Evolutionary conservation across 2,797 vertebrate species (phyloP).

Genomic region (Hippopotamyrus pictus): DNA sequence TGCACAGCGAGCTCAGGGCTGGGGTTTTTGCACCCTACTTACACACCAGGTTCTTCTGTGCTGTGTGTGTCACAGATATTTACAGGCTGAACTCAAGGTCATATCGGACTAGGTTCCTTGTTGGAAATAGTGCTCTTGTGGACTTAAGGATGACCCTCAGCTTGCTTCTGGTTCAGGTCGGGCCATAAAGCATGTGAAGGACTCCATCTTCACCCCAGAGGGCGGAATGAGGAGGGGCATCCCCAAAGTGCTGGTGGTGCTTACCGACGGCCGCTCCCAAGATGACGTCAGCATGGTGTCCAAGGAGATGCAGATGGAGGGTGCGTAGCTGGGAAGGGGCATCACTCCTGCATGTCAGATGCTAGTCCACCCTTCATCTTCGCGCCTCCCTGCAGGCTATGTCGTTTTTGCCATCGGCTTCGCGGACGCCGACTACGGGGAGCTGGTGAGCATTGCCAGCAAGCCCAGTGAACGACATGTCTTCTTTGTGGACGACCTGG

Average conservation of each 20-base stretch:
- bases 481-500: constrained; percentile 95
- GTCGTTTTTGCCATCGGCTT: constrained; percentile 91
- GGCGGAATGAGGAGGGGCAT: constrained; percentile 77
- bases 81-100: neutral
- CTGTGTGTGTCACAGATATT: neutral
- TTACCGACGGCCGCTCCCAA: constrained; percentile 90
- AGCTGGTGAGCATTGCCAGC: constrained; percentile 89
- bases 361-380: neutral
- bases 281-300: constrained; percentile 88
- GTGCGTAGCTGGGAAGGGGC: constrained; percentile 49
- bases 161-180: constrained; percentile 60
- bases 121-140: neutral
- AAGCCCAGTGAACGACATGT: constrained; percentile 86
- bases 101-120: neutral
- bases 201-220: constrained; percentile 71
- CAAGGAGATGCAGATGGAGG: constrained; percentile 85
- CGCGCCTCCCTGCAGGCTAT: constrained; percentile 62
- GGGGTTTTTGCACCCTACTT: neutral
- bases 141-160: neutral
- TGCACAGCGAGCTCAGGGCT: neutral
- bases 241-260: constrained; percentile 88
- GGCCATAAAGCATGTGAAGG: constrained; percentile 86
- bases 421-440: constrained; percentile 87
- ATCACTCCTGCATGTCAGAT: neutral
- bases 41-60: neutral